Evolutionary conservation across 2,888 invertebrate species (phyloP).

Genomic region (Petrophora chlorosata): DNA sequence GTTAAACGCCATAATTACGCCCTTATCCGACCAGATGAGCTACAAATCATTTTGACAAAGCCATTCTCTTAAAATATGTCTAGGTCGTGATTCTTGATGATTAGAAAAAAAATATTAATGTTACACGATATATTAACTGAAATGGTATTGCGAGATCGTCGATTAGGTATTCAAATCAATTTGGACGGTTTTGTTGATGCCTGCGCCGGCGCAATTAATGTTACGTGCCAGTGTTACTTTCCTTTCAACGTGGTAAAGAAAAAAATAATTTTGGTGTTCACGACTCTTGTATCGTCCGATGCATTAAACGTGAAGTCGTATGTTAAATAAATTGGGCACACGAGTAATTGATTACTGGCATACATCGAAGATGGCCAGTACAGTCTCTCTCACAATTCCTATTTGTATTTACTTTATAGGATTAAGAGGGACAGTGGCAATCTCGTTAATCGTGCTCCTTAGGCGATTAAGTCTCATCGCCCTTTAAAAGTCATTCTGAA

Average conservation of each 20-base stretch:
- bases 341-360: constrained; percentile 61
- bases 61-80: constrained; percentile 58
- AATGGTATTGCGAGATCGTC: constrained; percentile 64
- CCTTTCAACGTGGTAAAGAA: constrained; percentile 48
- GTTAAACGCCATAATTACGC: constrained; percentile 33
- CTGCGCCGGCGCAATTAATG: constrained; percentile 68
- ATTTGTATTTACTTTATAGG: neutral
- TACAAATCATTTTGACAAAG: constrained; percentile 64
- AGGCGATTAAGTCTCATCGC: constrained; percentile 27
- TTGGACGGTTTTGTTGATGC: constrained; percentile 64
- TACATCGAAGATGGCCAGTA: constrained; percentile 39
- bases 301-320: constrained; percentile 67
- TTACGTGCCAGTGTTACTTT: constrained; percentile 66
- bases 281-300: constrained; percentile 62
- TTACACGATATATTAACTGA: constrained; percentile 65
- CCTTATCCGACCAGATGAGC: constrained; percentile 34
- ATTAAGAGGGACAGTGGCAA: neutral
- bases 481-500: constrained; percentile 40
- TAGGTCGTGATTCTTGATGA: constrained; percentile 55
- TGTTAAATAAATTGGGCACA: constrained; percentile 67
- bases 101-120: constrained; percentile 58
- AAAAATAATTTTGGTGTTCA: constrained; percentile 70
- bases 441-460: constrained; percentile 8
- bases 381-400: constrained; percentile 25
- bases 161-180: constrained; percentile 74